Base-by-base conservation (phyloP, 2,888 invertebrate genomes). In the Mellilla xanthometata region DNA sequence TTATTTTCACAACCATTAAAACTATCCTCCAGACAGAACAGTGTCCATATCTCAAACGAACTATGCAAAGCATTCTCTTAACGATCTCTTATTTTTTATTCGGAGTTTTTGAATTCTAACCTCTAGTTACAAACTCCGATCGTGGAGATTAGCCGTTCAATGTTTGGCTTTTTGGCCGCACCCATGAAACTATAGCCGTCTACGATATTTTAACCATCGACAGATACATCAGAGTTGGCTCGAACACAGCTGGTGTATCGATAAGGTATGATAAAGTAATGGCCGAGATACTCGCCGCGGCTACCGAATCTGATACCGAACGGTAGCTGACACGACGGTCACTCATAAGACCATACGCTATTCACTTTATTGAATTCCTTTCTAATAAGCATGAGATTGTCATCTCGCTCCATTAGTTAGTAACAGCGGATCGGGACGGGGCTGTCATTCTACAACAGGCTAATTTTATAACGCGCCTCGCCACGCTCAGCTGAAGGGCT, bases 231-330 rank as follows among this genome's bases (percentile, higher is more conserved):
- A 71, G 73, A 67, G 72, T 65, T 64, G 62, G 58, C 54, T 53
- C 52, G 62, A 62, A 67, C 67, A 69, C 54, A 57, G 61, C 49
- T 59, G 61, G 57, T 54, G 62, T 51, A 58, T 60, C 74, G 84
- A 84, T 84, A 81, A 73, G 78, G 76, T 72, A 81, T 80, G 82
- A 82, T 83, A 83, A 81, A 81, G 78, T 85, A 84, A 85, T 83
- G 83, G 76, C 60, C 68, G 64, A 64, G 75, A 78, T 80, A 77
- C 62, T 54, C 39, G 57, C 53, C 56, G 61, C 60, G 45, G 84
- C 87, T 86, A 84, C 85, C 70, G 87, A 78, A 83, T 82, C 80
- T 81, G 81, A 81, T 81, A 78, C 64, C 64, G 64, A 58, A 80
- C 81, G 65, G 81, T 77, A 80, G 81, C 74, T 59, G 65, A 66